phyloP scores from a whole-genome alignment of 2,888 invertebrate genomes.

The Pristionchus japonicus region DNA sequence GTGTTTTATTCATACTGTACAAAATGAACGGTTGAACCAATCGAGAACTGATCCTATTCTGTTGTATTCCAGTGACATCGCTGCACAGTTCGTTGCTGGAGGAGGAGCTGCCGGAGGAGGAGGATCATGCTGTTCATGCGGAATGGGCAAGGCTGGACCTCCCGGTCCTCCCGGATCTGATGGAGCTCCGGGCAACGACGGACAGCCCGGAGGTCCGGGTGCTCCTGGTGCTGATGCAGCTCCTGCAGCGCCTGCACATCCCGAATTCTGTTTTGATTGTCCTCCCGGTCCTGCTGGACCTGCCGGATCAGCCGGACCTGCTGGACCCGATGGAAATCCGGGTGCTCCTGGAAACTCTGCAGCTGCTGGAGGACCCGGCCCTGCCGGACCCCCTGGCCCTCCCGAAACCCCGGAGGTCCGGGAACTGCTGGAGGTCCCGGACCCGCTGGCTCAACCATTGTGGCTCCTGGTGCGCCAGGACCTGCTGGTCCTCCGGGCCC shows the following conservation, averaged over 20 bases:
- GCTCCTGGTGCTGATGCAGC: conserved; percentile 23
- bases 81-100: conserved; percentile 15
- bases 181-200: conserved; percentile 40
- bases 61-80: conserved; percentile 36
- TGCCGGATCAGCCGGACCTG: conserved; percentile 35
- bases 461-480: conserved; percentile 31
- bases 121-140: conserved; percentile 26
- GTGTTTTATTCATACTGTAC: background rate
- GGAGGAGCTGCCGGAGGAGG: conserved; percentile 4
- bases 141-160: conserved; percentile 35
- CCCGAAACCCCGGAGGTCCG: conserved; percentile 34
- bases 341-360: conserved; percentile 32
- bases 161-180: conserved; percentile 34
- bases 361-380: conserved; percentile 26
- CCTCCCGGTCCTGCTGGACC: conserved; percentile 43
- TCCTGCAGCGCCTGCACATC: conserved; percentile 33
- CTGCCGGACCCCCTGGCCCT: conserved; percentile 33
- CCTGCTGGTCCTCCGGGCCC: conserved; percentile 40
- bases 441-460: conserved; percentile 16
- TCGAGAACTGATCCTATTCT: background rate
- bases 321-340: conserved; percentile 41
- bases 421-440: conserved; percentile 35
- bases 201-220: conserved; percentile 29
- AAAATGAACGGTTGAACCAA: too few species aligned
- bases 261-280: conserved; percentile 43